Evolutionary conservation across 2,888 invertebrate species (phyloP), one percentile per base, ranked within the genome.

Genomic region (Conus canariensis): DNA sequence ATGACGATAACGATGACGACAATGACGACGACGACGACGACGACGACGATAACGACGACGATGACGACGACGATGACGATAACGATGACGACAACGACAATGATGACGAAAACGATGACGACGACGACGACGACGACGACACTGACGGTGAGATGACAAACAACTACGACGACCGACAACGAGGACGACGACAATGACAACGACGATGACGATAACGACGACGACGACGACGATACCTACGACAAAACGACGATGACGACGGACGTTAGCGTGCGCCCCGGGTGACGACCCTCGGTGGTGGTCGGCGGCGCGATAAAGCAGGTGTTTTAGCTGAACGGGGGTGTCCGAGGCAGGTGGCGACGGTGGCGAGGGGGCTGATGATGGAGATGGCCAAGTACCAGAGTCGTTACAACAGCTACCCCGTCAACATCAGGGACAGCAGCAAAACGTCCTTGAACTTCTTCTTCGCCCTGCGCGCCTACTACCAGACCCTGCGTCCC

Each of bases 301-400:
- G 64, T 64, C 14, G 64, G 10, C 14, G 64, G 10, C 14, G 64
- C 16, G 64, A 16, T 5, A 4, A 16, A 14, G 64, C 14, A 14
- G 64, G 64, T 6, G 45, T 45, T 45, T 45, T 45, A 45, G 45
- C 45, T 45, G 45, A 45, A 45, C 45, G 45, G 45, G 45, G 45
- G 45, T 45, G 45, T 45, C 45, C 4, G 45, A 45, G 3, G 58
- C 92, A 95, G 95, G 91, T 96, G 56, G 93, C 94, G 10, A 87
- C 67, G 25, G 93, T 92, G 88, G 92, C 94, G 10, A 90, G 93
- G 87, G 93, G 93, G 56, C 91, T 95, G 90, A 95, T 95, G 94
- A 90, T 93, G 74, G 92, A 93, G 87, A 93, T 95, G 93, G 95
- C 95, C 92, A 92, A 92, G 30, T 96, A 96, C 91, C 95, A 94